Base-by-base conservation (phyloP, 2,888 invertebrate species). In the Tenthredo livida region DNA sequence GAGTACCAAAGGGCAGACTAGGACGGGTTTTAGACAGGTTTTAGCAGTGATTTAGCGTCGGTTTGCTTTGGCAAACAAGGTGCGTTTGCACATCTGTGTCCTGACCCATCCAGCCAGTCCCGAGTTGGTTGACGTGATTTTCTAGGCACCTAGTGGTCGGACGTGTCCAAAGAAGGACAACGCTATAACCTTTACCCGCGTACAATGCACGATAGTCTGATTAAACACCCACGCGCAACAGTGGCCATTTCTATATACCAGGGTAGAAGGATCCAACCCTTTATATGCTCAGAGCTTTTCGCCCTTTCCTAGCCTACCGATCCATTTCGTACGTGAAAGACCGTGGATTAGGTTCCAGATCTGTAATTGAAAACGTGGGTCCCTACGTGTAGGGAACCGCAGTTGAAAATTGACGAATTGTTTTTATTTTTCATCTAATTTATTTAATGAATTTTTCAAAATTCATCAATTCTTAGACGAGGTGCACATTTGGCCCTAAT, bases 41-140 rank as follows among this genome's bases (percentile, higher is more conserved):
- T 83, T 70, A 83, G 83, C 70, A 58, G 67, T 83, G 70, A 83
- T 70, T 83, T 83, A 83, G 83, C 67, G 83, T 83, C 70, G 83
- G 83, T 83, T 67, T 70, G 83, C 61, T 83, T 67, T 47, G 33
- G 83, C 70, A 83, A 83, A 83, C 83, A 83, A 83, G 83, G 33
- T 67, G 70, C 70, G 83, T 83, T 83, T 83, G 83, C 83, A 83
- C 83, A 70, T 83, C 83, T 83, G 83, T 83, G 83, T 70, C 70
- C 70, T 25, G 67, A 50, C 50, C 77, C 77, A 54, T 54, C 77
- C 77, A 77, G 33, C 33, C 75, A 17, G n/a, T 17, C n/a, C 47
- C 15, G 47, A 12, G 10, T 37, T 40, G 40, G 80, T 58, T 61
- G 80, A 61, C 80, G 80, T 61, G 80, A 80, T 80, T 80, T 37